Conservation (phyloP, 2,113 vertebrate species). For the Cardinalis cardinalis region DNA sequence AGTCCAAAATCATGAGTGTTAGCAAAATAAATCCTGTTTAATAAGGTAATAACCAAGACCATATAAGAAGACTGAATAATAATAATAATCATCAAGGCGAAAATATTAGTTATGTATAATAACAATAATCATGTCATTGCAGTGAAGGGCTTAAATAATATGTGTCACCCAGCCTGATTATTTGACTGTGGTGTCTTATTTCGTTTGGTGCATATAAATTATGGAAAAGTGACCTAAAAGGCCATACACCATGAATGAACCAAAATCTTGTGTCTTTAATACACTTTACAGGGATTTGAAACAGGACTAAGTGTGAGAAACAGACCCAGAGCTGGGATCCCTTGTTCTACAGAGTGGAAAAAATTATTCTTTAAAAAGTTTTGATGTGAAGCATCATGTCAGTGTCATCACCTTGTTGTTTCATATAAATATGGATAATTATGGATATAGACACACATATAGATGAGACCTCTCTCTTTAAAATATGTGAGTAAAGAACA, state of each 20-base stretch:
- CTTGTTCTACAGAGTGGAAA: neutral
- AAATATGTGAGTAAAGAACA: neutral
- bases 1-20: neutral
- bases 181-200: neutral
- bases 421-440: neutral
- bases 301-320: neutral
- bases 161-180: accelerated
- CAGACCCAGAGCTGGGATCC: neutral
- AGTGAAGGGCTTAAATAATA: neutral
- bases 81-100: neutral
- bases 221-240: neutral
- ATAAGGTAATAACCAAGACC: neutral
- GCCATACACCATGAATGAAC: neutral
- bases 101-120: neutral
- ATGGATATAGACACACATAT: accelerated
- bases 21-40: neutral
- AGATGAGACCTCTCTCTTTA: accelerated
- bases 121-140: neutral
- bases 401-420: neutral
- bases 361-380: neutral
- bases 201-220: neutral
- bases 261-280: neutral
- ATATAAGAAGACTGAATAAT: neutral
- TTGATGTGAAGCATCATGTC: accelerated
- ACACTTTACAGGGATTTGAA: neutral